These are phyloP conservation scores for Siniperca scherzeri DNA, from an alignment of 2,797 vertebrate genomes.

Conservation along the genomic window DNA sequence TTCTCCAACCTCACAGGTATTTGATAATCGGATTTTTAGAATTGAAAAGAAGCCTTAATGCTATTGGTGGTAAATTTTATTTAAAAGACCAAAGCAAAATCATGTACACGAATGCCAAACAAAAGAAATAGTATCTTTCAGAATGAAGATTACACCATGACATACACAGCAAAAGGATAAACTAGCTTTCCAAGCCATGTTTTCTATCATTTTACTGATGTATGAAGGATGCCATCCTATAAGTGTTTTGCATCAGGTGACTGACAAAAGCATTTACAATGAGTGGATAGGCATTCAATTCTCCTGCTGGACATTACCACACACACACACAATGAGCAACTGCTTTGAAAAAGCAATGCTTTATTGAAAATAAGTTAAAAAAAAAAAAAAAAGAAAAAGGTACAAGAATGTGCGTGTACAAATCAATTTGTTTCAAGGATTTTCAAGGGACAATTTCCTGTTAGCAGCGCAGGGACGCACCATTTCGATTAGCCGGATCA, in stretches of 20 bases:
- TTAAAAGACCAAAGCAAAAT: neutral
- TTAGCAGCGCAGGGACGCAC: neutral
- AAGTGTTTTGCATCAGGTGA: slow-evolving; percentile 5
- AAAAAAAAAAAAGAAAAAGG: neutral
- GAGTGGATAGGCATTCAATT: neutral
- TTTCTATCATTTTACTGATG: neutral
- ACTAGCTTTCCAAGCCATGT: neutral
- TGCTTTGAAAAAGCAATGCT: neutral
- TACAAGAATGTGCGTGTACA: neutral
- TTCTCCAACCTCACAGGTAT: slow-evolving; percentile 28
- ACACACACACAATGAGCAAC: neutral
- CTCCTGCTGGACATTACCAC: slow-evolving; percentile 12
- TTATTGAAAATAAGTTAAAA: neutral
- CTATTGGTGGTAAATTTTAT: slow-evolving; percentile 13
- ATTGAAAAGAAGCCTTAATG: neutral
- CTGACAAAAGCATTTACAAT: neutral
- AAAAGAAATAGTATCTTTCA: neutral
- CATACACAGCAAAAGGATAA: neutral
- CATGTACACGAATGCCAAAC: neutral
- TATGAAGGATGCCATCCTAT: neutral
- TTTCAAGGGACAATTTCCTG: neutral
- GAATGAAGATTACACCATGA: neutral
- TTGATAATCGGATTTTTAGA: slow-evolving; percentile 1
- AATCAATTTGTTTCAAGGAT: slow-evolving; percentile 20
- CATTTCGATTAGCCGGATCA: neutral